Conservation (phyloP, 2,888 invertebrate genomes). For the Halocaridina rubra region DNA sequence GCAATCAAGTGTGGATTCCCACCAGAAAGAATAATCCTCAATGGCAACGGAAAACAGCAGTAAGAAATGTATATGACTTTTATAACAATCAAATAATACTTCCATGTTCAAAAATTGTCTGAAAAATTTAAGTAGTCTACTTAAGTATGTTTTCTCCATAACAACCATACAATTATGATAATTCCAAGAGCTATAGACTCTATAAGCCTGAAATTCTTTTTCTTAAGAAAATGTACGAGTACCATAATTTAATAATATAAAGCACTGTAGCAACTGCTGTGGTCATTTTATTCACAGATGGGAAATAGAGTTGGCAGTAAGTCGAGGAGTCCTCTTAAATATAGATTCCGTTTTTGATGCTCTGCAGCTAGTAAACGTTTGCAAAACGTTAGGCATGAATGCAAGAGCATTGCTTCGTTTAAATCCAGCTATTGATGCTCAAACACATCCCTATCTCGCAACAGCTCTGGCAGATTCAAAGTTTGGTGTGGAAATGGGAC, state of each 20-base stretch:
- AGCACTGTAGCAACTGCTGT: not conserved
- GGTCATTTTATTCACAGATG: constrained; percentile 63
- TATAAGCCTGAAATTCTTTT: too few relatives aligned
- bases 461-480: constrained; percentile 68
- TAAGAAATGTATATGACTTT: too few relatives aligned
- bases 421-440: constrained; percentile 67
- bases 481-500: constrained; percentile 67
- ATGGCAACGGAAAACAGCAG: constrained; percentile 69
- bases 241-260: too few relatives aligned
- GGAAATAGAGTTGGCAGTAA: constrained; percentile 68
- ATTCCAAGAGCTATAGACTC: too few relatives aligned
- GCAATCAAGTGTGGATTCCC: constrained; percentile 68
- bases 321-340: constrained; percentile 67
- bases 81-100: too few relatives aligned
- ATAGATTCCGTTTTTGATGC: constrained; percentile 69
- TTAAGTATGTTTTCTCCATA: too few relatives aligned
- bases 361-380: constrained; percentile 65
- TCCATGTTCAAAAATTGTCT: too few relatives aligned
- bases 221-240: too few relatives aligned
- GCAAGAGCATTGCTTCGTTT: constrained; percentile 67
- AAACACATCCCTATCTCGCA: constrained; percentile 68
- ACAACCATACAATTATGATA: too few relatives aligned
- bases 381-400: not conserved
- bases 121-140: too few relatives aligned
- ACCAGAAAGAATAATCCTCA: constrained; percentile 67